phyloP scores from a whole-genome alignment of 2,113 vertebrate genomes.

The Lepidothrix coronata region DNA sequence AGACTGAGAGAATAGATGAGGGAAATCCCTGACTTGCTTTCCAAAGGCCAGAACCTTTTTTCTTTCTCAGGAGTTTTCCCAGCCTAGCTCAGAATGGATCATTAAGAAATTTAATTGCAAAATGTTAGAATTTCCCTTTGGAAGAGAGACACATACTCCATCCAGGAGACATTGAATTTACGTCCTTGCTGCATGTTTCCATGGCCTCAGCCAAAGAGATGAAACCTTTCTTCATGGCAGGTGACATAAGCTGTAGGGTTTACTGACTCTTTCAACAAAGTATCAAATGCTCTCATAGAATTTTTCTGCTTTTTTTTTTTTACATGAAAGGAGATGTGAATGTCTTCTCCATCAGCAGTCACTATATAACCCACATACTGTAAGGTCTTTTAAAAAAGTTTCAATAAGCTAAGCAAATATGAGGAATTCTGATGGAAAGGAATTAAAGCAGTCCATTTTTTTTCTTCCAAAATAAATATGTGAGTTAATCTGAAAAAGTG shows the following conservation, averaged over 20 bases:
- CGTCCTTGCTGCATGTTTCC: not conserved
- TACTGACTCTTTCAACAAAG: not conserved
- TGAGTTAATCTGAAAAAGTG: not conserved
- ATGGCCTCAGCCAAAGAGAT: not conserved
- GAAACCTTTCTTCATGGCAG: not conserved
- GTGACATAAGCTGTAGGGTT: not conserved
- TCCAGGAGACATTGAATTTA: not conserved
- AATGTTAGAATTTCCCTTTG: not conserved
- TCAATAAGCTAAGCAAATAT: constrained; percentile 19
- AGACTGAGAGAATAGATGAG: not conserved
- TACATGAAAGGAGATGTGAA: not conserved
- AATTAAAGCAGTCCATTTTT: constrained; percentile 10
- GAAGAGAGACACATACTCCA: not conserved
- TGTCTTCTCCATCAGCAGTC: not conserved
- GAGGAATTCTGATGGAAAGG: constrained; percentile 27
- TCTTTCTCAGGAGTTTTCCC: not conserved
- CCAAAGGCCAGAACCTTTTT: not conserved
- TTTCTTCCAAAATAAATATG: constrained; percentile 47
- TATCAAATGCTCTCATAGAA: not conserved
- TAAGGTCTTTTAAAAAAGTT: constrained; percentile 5
- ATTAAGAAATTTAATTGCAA: not conserved
- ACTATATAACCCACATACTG: not conserved
- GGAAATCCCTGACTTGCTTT: not conserved
- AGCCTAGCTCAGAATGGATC: not conserved
- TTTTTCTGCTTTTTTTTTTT: not conserved